A percentile compares a stretch with the other conserved stretches of the same genome.
Conservation (phyloP, 2,113 vertebrate genomes). For the Sylvietta virens region DNA sequence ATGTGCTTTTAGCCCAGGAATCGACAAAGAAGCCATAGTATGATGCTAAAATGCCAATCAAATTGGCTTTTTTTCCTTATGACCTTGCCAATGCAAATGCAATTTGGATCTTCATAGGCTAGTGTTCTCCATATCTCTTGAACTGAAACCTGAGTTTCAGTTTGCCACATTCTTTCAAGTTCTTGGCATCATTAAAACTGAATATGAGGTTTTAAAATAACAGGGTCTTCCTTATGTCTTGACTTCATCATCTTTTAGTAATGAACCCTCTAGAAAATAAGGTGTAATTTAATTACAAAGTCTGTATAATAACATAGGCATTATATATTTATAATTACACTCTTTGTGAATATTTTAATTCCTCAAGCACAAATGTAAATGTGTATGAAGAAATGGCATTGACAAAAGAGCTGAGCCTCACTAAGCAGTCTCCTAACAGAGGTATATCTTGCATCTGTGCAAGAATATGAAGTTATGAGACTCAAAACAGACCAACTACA, state of each 20-base stretch:
- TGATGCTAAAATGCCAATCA: background rate
- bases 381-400: background rate
- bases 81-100: background rate
- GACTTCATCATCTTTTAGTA: background rate
- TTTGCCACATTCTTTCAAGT: background rate
- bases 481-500: background rate
- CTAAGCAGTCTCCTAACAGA: background rate
- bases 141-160: background rate
- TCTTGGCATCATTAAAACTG: background rate
- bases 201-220: background rate
- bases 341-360: background rate
- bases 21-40: background rate
- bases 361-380: fast-evolving
- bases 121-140: background rate
- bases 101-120: background rate
- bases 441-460: fast-evolving
- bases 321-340: background rate
- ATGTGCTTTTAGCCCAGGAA: background rate
- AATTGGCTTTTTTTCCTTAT: background rate
- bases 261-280: background rate
- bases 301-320: background rate
- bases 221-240: background rate
- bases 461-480: background rate
- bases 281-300: background rate
- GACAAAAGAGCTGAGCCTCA: background rate